Evolutionary conservation across 1,140 invertebrate genomes (phyloP), one percentile per base, ranked within the genome.

Genomic region (Diachasmimorpha longicaudata): DNA sequence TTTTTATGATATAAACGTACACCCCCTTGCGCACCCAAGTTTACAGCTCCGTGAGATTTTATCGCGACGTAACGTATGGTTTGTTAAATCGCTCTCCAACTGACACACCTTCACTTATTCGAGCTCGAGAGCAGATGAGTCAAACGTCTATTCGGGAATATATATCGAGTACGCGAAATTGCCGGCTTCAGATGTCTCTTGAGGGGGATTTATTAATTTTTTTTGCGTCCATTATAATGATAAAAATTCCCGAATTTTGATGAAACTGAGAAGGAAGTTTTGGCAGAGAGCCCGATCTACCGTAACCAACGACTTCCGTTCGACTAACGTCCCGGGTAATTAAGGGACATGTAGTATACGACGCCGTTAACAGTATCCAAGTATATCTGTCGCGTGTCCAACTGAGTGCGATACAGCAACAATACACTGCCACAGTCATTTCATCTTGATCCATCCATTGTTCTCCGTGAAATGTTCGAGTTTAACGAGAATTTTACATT

Each of bases 41-140:
- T 89, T 88, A 88, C 86, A 86, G 85, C 84, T 86, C 55, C 75
- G 78, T 79, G 87, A 87, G 87, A 89, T 88, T 89, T 89, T 88
- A 89, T 89, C 87, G 85, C 81, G 79, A 82, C 83, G 83, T 89
- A 88, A 89, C 84, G 85, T 89, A 89, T 86, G 86, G 85, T 88
- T 88, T 88, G 86, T 88, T 89, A 89, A 88, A 88, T 88, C 87
- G 85, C 83, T 80, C 70, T 70, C 75, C 76, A 69, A 77, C 75
- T 79, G 72, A 77, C 68, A 68, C 75, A 73, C 67, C 58, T 31
- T 72, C 73, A 75, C 55, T 72, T 71, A 58, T 72, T 68, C 31
- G 5, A 37, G 16, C 0, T 37, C 8, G 71, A 5, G 25, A 69
- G 37, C 25, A 37, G 55, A 74, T 31, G 44, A 46, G 14, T 19